These are phyloP conservation scores for Macrostomum lignano DNA, from an alignment of 1,140 invertebrate genomes.

Conservation along the genomic window DNA sequence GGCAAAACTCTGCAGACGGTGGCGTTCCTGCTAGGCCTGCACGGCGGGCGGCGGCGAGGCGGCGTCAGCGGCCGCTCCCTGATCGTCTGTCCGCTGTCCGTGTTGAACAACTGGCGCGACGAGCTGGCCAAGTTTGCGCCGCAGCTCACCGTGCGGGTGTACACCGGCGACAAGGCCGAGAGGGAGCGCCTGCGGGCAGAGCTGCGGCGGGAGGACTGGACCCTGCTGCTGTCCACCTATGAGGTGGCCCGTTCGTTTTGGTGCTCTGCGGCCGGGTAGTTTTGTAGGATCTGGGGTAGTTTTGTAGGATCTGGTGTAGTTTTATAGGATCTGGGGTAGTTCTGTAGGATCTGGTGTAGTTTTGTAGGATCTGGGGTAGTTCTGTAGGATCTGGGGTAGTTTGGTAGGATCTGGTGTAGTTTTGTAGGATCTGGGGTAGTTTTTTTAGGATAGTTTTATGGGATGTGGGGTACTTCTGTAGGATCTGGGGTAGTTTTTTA, in stretches of 20 bases:
- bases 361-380: too few species aligned
- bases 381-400: too few species aligned
- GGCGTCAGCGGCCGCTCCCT: too few species aligned
- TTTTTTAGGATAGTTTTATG: too few species aligned
- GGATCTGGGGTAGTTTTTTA: too few species aligned
- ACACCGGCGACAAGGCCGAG: slow-evolving; percentile 20
- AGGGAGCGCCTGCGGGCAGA: slow-evolving; percentile 12
- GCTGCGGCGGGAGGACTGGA: slow-evolving; percentile 10
- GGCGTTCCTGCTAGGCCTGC: slow-evolving; percentile 35
- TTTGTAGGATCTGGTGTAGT: too few species aligned
- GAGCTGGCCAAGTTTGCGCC: slow-evolving; percentile 19
- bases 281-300: too few species aligned
- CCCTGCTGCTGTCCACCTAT: slow-evolving; percentile 26
- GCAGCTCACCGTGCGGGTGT: slow-evolving; percentile 8
- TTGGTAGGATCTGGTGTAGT: too few species aligned
- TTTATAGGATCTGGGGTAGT: not conserved
- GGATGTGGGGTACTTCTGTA: too few species aligned
- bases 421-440: too few species aligned
- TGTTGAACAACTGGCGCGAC: slow-evolving; percentile 22
- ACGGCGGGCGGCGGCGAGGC: too few species aligned
- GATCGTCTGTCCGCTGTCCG: slow-evolving; percentile 24
- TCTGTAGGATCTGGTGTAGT: not conserved
- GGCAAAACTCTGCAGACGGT: slow-evolving; percentile 71
- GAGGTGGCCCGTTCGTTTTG: slow-evolving; percentile 12
- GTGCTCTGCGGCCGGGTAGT: too few species aligned